phyloP scores from a whole-genome alignment of 2,797 vertebrate species.

The Sparidentex hasta region DNA sequence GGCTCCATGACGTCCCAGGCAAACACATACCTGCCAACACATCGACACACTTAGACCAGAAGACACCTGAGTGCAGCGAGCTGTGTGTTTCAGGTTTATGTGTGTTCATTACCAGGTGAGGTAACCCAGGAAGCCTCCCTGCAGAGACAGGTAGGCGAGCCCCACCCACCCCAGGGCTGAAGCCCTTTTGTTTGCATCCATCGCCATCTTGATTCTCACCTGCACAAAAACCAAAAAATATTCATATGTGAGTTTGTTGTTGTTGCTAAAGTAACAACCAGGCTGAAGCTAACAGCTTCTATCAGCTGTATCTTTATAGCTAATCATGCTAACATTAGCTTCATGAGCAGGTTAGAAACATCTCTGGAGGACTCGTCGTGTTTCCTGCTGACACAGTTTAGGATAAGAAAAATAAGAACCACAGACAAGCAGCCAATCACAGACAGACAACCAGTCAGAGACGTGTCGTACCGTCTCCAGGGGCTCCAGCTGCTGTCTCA shows the following conservation, averaged over 20 bases:
- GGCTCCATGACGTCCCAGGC: constrained; percentile 94
- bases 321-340: too few species aligned
- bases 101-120: constrained; percentile 86
- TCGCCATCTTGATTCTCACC: constrained; percentile 64
- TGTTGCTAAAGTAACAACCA: too few species aligned
- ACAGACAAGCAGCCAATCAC: too few species aligned
- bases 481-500: constrained; percentile 45
- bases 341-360: too few species aligned
- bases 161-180: constrained; percentile 86
- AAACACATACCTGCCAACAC: constrained; percentile 82
- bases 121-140: constrained; percentile 89
- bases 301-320: too few species aligned
- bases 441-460: too few species aligned
- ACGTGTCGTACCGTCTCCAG: constrained; percentile 62
- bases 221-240: constrained; percentile 10
- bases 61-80: background rate
- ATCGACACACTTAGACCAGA: constrained; percentile 60
- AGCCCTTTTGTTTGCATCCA: constrained; percentile 76
- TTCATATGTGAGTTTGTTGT: background rate
- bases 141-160: constrained; percentile 87
- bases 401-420: too few species aligned
- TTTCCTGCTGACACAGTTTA: too few species aligned
- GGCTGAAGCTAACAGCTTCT: too few species aligned
- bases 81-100: too few species aligned
- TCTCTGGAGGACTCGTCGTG: too few species aligned